Conservation (phyloP, 2,113 vertebrate species). For the Phaethornis superciliosus region DNA sequence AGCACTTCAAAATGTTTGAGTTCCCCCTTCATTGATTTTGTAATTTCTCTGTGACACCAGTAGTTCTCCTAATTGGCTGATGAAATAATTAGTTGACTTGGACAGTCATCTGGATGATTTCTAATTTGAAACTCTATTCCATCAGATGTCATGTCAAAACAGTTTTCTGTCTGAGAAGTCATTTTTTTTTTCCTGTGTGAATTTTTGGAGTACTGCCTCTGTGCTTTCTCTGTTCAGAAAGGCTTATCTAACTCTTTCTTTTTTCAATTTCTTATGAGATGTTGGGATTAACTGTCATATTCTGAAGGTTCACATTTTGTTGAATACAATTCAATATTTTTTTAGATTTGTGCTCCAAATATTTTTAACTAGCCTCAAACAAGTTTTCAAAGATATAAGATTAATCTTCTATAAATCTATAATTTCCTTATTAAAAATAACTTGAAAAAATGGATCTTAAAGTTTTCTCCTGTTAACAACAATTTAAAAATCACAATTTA, state of each 20-base stretch:
- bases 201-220: neutral
- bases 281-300: no score
- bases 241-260: neutral
- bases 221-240: neutral
- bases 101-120: neutral
- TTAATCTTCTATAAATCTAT: neutral
- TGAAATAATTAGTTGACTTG: constrained; percentile 52
- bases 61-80: constrained; percentile 26
- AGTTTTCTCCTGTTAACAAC: neutral
- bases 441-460: neutral
- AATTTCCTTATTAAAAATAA: neutral
- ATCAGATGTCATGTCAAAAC: neutral
- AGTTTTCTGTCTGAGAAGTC: neutral
- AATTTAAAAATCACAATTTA: neutral
- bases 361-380: neutral
- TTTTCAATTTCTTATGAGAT: no score
- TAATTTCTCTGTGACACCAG: constrained; percentile 18
- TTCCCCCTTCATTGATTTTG: constrained; percentile 20
- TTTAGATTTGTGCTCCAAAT: neutral
- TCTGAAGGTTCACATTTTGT: neutral
- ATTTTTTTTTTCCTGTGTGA: neutral
- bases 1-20: constrained; percentile 5
- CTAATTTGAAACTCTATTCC: constrained; percentile 30
- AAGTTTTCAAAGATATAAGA: neutral
- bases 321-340: neutral